phyloP scores from a whole-genome alignment of 1,140 invertebrate genomes.

The Halyomorpha halys region DNA sequence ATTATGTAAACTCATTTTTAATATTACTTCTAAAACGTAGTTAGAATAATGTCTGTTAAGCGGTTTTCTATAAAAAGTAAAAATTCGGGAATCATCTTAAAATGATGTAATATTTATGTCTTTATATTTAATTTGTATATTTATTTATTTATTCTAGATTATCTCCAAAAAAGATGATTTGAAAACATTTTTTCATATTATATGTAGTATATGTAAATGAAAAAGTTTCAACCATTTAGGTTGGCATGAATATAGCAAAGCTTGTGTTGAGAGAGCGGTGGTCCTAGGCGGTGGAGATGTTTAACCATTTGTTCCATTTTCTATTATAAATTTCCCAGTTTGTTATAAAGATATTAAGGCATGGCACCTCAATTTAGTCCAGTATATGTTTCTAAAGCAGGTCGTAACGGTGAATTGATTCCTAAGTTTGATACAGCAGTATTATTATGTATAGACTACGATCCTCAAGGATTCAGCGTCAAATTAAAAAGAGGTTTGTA shows the following conservation, averaged over 20 bases:
- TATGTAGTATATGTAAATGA: no score
- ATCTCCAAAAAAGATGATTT: no score
- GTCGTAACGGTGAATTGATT: conserved; percentile 41
- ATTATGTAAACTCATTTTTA: no score
- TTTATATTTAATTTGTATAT: no score
- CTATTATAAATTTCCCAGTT: background rate
- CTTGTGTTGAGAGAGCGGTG: conserved; percentile 7
- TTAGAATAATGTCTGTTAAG: no score
- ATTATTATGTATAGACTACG: conserved; percentile 58
- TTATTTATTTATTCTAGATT: no score
- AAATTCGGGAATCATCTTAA: no score
- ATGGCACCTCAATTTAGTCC: conserved; percentile 26
- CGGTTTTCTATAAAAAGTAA: no score
- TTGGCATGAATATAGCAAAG: background rate
- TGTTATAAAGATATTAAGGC: background rate
- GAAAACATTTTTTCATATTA: no score
- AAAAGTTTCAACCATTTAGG: no score
- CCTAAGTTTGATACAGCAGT: conserved; percentile 58
- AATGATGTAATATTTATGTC: no score
- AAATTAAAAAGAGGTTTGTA: conserved; percentile 48
- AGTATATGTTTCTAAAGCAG: conserved; percentile 22
- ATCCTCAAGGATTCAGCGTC: conserved; percentile 61
- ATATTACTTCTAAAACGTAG: no score
- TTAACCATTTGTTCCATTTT: background rate
- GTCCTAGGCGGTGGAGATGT: conserved; percentile 7